These are phyloP conservation scores for Crepidodera aurea DNA, from an alignment of 2,888 invertebrate genomes.

Conservation along the genomic window DNA sequence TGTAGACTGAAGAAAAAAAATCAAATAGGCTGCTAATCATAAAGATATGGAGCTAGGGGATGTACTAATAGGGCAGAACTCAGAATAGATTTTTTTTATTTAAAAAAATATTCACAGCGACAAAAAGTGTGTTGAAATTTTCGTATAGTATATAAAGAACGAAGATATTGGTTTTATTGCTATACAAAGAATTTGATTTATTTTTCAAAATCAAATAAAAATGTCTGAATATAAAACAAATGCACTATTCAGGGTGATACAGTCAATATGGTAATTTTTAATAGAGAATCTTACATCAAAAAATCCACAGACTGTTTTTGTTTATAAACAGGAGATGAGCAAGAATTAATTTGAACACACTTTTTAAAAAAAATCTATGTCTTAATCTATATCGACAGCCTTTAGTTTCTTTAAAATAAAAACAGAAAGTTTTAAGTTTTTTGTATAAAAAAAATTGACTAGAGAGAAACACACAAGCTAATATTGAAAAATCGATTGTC, in stretches of 20 bases:
- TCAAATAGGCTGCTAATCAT: too few species aligned
- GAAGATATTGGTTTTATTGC: slow-evolving; percentile 5
- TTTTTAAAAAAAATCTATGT: slow-evolving; percentile 5
- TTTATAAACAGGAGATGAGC: background rate
- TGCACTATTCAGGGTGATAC: too few species aligned
- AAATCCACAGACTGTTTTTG: too few species aligned
- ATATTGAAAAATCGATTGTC: slow-evolving; percentile 45
- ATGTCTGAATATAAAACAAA: too few species aligned
- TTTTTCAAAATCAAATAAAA: too few species aligned
- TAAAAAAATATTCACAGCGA: slow-evolving; percentile 20
- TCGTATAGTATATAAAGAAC: background rate
- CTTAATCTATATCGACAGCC: slow-evolving; percentile 51
- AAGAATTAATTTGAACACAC: slow-evolving; percentile 26
- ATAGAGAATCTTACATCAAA: too few species aligned
- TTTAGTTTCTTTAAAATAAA: slow-evolving; percentile 45
- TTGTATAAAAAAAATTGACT: slow-evolving; percentile 52
- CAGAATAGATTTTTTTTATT: too few species aligned
- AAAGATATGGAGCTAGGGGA: too few species aligned
- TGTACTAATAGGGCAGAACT: too few species aligned
- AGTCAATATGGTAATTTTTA: too few species aligned
- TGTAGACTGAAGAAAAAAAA: too few species aligned
- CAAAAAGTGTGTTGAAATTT: slow-evolving; percentile 28
- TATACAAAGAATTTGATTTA: too few species aligned
- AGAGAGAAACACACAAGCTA: slow-evolving; percentile 56
- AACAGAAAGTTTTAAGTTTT: slow-evolving; percentile 37